Evolutionary conservation across 2,888 invertebrate genomes (phyloP).

Genomic region (Caradrina kadenii): DNA sequence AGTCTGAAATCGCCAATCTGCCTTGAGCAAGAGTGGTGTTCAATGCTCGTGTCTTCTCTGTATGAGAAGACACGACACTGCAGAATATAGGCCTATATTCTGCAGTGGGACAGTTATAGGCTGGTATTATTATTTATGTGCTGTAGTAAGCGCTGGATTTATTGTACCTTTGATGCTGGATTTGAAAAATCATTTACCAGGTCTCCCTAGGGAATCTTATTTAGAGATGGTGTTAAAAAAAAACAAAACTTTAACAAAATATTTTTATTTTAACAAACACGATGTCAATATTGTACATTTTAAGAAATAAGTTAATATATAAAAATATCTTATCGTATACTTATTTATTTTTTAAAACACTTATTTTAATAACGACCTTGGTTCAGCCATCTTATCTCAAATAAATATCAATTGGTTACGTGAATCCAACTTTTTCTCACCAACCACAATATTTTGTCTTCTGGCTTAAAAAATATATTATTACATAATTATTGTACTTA

Average conservation of each 20-base stretch:
- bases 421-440: neutral
- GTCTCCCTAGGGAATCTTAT: too few relatives aligned
- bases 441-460: neutral
- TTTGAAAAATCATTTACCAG: too few relatives aligned
- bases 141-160: too few relatives aligned
- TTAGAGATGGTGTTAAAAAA: too few relatives aligned
- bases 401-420: neutral
- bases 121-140: too few relatives aligned
- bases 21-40: too few relatives aligned
- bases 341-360: neutral
- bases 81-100: too few relatives aligned
- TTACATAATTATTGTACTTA: slow-evolving; percentile 11
- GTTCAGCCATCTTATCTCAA: neutral
- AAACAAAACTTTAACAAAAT: neutral
- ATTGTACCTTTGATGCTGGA: too few relatives aligned
- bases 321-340: slow-evolving; percentile 17
- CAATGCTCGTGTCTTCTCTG: too few relatives aligned
- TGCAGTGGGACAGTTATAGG: too few relatives aligned
- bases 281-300: neutral
- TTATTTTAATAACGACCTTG: slow-evolving; percentile 13
- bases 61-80: too few relatives aligned
- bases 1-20: too few relatives aligned
- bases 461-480: neutral
- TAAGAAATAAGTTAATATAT: slow-evolving; percentile 5
- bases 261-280: slow-evolving; percentile 32